Evolutionary conservation across 2,888 invertebrate genomes (phyloP).

Genomic region (Beris chalybata): DNA sequence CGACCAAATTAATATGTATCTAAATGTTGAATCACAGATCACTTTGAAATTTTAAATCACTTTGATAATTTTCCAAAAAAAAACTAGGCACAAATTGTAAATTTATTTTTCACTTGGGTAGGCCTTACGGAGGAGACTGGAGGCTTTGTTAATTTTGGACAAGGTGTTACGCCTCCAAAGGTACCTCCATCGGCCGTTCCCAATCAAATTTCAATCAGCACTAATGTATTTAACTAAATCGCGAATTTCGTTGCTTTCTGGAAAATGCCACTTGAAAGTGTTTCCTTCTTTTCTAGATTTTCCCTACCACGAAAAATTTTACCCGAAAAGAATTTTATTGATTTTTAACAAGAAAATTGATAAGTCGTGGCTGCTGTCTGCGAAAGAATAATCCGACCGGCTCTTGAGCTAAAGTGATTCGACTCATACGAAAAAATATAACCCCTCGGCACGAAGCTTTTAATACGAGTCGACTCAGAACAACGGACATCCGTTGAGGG

Average conservation of each 20-base stretch:
- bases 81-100: neutral
- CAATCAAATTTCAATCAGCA: conserved; percentile 37
- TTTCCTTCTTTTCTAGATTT: conserved; percentile 10
- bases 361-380: conserved; percentile 25
- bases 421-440: no score
- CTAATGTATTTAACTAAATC: conserved; percentile 1
- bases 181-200: conserved; percentile 57
- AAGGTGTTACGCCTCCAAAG: conserved; percentile 48
- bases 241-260: conserved; percentile 10
- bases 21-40: conserved; percentile 24
- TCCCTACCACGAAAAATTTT: neutral
- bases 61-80: no score
- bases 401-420: neutral
- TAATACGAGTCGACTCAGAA: no score
- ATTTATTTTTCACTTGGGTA: conserved; percentile 44
- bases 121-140: conserved; percentile 57
- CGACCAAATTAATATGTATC: no score
- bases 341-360: conserved; percentile 27
- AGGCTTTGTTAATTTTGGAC: conserved; percentile 44
- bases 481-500: no score
- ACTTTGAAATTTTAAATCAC: conserved; percentile 22
- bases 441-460: no score
- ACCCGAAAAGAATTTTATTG: conserved; percentile 16
- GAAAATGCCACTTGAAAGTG: conserved; percentile 18
- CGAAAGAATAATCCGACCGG: conserved; percentile 27